Conservation (phyloP, 2,888 invertebrate species). For the Xiphydria camelus region DNA sequence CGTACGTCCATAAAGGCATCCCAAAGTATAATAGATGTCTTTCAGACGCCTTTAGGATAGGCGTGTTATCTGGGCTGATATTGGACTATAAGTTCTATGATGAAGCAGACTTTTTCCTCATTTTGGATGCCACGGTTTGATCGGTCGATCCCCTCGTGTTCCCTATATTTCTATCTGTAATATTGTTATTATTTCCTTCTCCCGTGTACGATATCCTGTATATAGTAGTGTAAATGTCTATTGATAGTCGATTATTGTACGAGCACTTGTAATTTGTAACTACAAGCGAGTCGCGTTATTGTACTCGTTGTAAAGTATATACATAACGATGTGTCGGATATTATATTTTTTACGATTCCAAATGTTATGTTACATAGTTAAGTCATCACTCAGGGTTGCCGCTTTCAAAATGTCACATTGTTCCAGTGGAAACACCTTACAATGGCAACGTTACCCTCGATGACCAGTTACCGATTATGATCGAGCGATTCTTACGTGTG, state of each 20-base stretch:
- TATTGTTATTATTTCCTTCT: no score
- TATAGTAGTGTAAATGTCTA: slow-evolving; percentile 48
- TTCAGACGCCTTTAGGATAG: no score
- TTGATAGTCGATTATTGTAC: slow-evolving; percentile 33
- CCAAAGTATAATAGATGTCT: no score
- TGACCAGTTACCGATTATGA: slow-evolving; percentile 14
- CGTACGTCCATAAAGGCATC: no score
- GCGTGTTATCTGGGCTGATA: no score
- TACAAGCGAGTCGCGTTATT: slow-evolving; percentile 27
- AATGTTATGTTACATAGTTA: slow-evolving; percentile 13
- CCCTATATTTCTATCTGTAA: no score
- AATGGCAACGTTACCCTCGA: not conserved
- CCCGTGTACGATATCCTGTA: slow-evolving; percentile 46
- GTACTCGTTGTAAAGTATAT: slow-evolving; percentile 19
- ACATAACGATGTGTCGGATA: slow-evolving; percentile 7
- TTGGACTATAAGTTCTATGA: no score
- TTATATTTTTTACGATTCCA: slow-evolving; percentile 14
- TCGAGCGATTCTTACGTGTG: slow-evolving; percentile 15
- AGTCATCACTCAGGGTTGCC: slow-evolving; percentile 5
- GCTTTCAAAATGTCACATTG: no score
- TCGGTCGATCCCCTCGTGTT: no score
- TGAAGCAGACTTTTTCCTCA: no score
- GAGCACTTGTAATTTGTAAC: slow-evolving; percentile 44
- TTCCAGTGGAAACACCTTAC: no score
- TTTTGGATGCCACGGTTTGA: no score